Conservation (phyloP, 30 jellyfish, hydroid and myxozoan species). For the Nemopilema nomurai region DNA sequence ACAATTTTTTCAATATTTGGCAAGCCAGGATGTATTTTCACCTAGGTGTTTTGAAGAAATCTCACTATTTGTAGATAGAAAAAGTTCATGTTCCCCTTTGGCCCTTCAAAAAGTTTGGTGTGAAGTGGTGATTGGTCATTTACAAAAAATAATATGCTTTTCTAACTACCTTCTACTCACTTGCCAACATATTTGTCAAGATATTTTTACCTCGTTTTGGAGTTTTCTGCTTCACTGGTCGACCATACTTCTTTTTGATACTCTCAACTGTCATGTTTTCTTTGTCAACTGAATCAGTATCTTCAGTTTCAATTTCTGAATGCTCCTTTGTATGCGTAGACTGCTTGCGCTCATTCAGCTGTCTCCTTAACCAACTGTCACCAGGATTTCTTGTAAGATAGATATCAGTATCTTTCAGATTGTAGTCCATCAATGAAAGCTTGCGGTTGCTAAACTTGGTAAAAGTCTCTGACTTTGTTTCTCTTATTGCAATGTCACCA, state of each 20-base stretch:
- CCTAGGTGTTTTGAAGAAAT: too few relatives aligned
- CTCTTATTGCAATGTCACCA: background rate
- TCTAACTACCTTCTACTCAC: too few relatives aligned
- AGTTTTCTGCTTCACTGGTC: constrained; percentile 21
- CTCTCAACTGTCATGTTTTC: constrained; percentile 42
- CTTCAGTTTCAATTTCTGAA: background rate
- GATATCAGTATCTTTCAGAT: constrained; percentile 60
- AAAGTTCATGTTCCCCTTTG: too few relatives aligned
- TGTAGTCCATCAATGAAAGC: constrained; percentile 44
- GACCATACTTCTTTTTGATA: constrained; percentile 57
- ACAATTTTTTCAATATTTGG: too few relatives aligned
- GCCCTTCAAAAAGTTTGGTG: too few relatives aligned
- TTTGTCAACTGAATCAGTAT: constrained; percentile 3
- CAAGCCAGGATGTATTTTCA: too few relatives aligned
- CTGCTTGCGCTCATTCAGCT: constrained; percentile 68
- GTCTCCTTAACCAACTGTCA: constrained; percentile 87
- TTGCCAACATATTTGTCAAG: too few relatives aligned
- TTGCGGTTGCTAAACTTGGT: constrained; percentile 28
- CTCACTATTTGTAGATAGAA: too few relatives aligned
- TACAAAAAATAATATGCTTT: too few relatives aligned
- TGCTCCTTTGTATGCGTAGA: constrained; percentile 9
- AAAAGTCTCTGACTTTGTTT: constrained; percentile 36
- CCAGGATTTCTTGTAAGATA: constrained; percentile 63
- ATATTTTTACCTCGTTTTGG: constrained; percentile 12
- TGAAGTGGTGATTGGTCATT: too few relatives aligned